A percentile compares a stretch with the other conserved stretches of the same genome.
Evolutionary conservation across 2,888 invertebrate species (phyloP).

Genomic region (Drosophila pseudotalamancana): DNA sequence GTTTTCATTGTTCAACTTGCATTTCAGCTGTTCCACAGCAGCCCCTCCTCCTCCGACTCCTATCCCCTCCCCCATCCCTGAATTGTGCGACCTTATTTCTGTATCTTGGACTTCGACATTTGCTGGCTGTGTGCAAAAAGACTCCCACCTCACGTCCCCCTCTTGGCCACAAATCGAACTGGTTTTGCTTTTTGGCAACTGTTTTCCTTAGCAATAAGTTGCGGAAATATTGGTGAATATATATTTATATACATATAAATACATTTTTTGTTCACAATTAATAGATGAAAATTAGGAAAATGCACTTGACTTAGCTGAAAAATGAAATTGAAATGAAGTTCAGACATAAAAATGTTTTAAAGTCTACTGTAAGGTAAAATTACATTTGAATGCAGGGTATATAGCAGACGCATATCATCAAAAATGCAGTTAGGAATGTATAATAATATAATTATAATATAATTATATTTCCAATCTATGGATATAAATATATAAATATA

Average conservation of each 20-base stretch:
- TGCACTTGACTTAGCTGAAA: not conserved
- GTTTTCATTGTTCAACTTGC: slow-evolving; percentile 62
- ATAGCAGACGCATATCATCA: too few relatives aligned
- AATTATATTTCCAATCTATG: too few relatives aligned
- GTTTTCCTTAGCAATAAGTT: slow-evolving; percentile 37
- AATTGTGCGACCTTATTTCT: slow-evolving; percentile 56
- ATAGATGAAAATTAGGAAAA: not conserved
- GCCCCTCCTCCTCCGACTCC: slow-evolving; percentile 4
- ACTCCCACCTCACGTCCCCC: not conserved
- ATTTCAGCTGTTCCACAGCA: slow-evolving; percentile 42
- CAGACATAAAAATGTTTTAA: too few relatives aligned
- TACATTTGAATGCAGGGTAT: too few relatives aligned
- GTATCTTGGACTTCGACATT: slow-evolving; percentile 58
- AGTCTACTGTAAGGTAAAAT: too few relatives aligned
- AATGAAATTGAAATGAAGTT: not conserved
- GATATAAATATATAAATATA: too few relatives aligned
- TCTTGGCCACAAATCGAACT: slow-evolving; percentile 15
- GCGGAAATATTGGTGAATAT: slow-evolving; percentile 33
- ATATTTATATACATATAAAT: not conserved
- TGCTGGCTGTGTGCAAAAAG: slow-evolving; percentile 32
- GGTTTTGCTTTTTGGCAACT: slow-evolving; percentile 48
- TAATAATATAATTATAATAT: too few relatives aligned
- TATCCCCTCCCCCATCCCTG: not conserved
- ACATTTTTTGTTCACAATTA: not conserved
- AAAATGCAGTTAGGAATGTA: too few relatives aligned